Percentiles rank a stretch among this genome's conserved stretches.
Conservation (phyloP, 1,140 invertebrate species). For the Aphis craccivora region DNA sequence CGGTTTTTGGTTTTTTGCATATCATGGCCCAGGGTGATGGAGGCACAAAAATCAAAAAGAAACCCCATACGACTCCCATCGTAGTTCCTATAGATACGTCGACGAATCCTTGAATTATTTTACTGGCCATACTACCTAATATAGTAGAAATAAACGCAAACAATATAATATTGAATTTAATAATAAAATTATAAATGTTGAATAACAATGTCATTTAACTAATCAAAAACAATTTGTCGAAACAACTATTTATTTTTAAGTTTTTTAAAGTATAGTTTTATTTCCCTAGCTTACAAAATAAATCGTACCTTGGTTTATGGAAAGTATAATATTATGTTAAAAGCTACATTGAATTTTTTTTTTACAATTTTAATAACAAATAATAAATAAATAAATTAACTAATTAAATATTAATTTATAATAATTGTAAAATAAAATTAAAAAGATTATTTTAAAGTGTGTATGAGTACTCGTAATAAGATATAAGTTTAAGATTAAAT, state of each 20-base stretch:
- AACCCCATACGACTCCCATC: constrained; percentile 67
- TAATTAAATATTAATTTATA: not conserved
- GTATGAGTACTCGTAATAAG: not conserved
- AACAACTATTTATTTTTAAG: not conserved
- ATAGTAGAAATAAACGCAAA: not conserved
- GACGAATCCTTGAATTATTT: constrained; percentile 69
- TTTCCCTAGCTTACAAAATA: not conserved
- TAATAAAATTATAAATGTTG: not conserved
- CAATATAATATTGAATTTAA: not conserved
- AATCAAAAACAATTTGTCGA: not conserved
- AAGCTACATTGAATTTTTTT: not conserved
- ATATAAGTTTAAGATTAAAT: not conserved
- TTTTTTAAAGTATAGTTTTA: not conserved
- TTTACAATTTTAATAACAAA: not conserved
- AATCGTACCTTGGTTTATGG: not conserved
- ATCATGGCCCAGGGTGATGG: constrained; percentile 46
- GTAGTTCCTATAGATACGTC: constrained; percentile 67
- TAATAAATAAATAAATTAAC: no score
- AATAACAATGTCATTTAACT: not conserved
- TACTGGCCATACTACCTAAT: constrained; percentile 61
- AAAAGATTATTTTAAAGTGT: not conserved
- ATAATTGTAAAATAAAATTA: not conserved
- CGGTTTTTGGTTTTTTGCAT: not conserved
- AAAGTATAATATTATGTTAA: not conserved
- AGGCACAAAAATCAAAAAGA: constrained; percentile 65